phyloP scores from a whole-genome alignment of 2,113 vertebrate genomes.

The Gila orcuttii region DNA sequence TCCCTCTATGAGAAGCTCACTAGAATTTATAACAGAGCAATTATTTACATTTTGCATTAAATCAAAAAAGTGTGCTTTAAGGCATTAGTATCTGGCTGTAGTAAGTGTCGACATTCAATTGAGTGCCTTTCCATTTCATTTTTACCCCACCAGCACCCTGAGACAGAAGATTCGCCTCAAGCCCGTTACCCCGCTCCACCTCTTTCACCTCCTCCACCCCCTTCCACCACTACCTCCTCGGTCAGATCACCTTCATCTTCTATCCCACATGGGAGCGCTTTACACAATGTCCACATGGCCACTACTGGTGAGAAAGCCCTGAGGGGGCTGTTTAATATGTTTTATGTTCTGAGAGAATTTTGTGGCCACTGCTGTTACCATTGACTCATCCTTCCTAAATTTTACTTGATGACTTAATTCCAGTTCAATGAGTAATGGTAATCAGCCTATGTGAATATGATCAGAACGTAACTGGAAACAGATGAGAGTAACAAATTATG shows the following conservation, averaged over 20 bases:
- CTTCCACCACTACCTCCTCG: constrained; percentile 30
- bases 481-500: constrained; percentile 50
- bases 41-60: background rate
- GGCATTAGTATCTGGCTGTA: background rate
- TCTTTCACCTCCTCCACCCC: constrained; percentile 47
- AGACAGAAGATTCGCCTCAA: constrained; percentile 69
- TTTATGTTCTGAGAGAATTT: constrained; percentile 24
- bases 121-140: background rate
- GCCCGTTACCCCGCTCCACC: constrained; percentile 64
- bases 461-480: constrained; percentile 50
- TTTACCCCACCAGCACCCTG: constrained; percentile 66
- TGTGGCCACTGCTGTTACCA: constrained; percentile 51
- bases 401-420: constrained; percentile 53
- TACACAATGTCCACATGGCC: constrained; percentile 68
- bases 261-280: constrained; percentile 42
- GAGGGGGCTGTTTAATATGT: background rate
- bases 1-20: background rate
- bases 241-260: constrained; percentile 33
- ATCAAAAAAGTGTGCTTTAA: background rate
- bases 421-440: constrained; percentile 52
- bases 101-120: background rate
- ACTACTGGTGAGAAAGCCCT: constrained; percentile 68
- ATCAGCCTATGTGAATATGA: constrained; percentile 59
- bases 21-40: background rate
- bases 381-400: constrained; percentile 44